Evolutionary conservation across 2,888 invertebrate species (phyloP).

Genomic region (Dolomedes plantarius): DNA sequence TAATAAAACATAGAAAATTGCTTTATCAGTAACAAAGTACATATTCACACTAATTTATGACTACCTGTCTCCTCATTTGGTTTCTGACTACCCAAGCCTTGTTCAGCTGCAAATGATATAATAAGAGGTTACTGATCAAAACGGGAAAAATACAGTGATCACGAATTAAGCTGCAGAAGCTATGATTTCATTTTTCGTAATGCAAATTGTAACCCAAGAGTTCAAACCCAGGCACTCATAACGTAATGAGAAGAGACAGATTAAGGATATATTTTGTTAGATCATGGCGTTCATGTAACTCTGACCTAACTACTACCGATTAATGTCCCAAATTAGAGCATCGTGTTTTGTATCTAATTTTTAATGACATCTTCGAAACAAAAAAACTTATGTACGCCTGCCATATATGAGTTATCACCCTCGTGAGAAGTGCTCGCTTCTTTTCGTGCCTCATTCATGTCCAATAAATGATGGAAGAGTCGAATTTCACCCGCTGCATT

Average conservation of each 20-base stretch:
- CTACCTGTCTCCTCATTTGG: too few relatives aligned
- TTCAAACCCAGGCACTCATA: slow-evolving; percentile 23
- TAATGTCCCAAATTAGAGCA: slow-evolving; percentile 42
- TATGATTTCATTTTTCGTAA: slow-evolving; percentile 23
- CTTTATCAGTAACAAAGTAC: too few relatives aligned
- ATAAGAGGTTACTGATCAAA: too few relatives aligned
- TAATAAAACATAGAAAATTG: too few relatives aligned
- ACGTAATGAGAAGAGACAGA: slow-evolving; percentile 25
- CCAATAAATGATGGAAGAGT: slow-evolving; percentile 14
- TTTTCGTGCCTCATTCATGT: slow-evolving; percentile 31
- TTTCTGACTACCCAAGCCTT: too few relatives aligned
- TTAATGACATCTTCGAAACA: slow-evolving; percentile 45
- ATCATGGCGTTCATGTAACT: slow-evolving; percentile 30
- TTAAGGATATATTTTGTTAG: slow-evolving; percentile 35
- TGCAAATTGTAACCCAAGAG: slow-evolving; percentile 38
- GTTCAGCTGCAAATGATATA: too few relatives aligned
- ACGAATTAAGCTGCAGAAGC: too few relatives aligned
- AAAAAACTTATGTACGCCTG: slow-evolving; percentile 20
- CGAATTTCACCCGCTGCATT: not conserved
- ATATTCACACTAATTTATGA: too few relatives aligned
- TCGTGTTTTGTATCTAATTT: slow-evolving; percentile 54
- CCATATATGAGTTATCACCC: slow-evolving; percentile 36
- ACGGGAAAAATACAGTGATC: too few relatives aligned
- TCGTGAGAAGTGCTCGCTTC: slow-evolving; percentile 43
- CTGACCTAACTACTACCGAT: slow-evolving; percentile 26